phyloP scores from a whole-genome alignment of 1,140 invertebrate species.

The Pemphigus obesinymphae region DNA sequence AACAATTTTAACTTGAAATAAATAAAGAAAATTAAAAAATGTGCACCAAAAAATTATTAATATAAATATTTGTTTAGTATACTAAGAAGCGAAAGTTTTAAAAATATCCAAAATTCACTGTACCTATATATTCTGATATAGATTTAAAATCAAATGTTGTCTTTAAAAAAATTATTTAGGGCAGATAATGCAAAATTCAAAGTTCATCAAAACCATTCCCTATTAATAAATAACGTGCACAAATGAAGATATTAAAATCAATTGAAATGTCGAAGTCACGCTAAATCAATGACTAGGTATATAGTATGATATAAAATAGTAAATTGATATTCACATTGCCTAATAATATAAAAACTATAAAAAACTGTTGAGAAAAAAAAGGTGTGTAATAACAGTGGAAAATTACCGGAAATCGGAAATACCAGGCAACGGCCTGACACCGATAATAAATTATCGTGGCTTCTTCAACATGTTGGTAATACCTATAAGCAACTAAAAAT shows the following conservation, averaged over 20 bases:
- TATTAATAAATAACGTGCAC: background rate
- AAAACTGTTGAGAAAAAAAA: background rate
- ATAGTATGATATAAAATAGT: background rate
- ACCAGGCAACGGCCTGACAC: constrained; percentile 18
- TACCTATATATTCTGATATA: too few relatives aligned
- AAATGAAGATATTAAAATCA: background rate
- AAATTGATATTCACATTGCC: background rate
- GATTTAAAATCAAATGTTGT: too few relatives aligned
- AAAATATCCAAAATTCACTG: too few relatives aligned
- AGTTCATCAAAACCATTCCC: too few relatives aligned
- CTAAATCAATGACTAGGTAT: background rate
- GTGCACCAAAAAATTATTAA: too few relatives aligned
- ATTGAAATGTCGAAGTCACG: background rate
- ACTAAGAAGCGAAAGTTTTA: too few relatives aligned
- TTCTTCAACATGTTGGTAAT: background rate
- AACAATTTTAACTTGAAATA: too few relatives aligned
- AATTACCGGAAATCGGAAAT: constrained; percentile 16
- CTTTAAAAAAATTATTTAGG: too few relatives aligned
- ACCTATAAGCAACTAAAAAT: background rate
- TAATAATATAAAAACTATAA: background rate
- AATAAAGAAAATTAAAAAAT: too few relatives aligned
- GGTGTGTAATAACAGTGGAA: background rate
- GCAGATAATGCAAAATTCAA: too few relatives aligned
- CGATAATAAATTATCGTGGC: background rate
- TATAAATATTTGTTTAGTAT: too few relatives aligned